Evolutionary conservation across 2,797 vertebrate genomes (phyloP), one percentile per base, ranked within the genome.

Genomic region (Pachyuromys duprasi): DNA sequence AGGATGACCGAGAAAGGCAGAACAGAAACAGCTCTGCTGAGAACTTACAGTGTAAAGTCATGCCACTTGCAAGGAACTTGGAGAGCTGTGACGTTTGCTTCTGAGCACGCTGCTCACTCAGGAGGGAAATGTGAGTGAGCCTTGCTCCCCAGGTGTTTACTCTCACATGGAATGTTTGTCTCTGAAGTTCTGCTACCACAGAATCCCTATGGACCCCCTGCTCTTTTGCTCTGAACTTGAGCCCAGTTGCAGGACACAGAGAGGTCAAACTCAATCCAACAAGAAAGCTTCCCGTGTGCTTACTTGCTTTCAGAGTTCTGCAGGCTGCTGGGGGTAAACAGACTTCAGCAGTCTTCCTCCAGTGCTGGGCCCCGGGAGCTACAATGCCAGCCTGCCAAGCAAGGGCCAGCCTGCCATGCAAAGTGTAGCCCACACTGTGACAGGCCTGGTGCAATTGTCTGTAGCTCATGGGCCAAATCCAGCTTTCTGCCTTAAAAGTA

Each of bases 221-320:
- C 86, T 92, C 84, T 55, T 95, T 94, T 81, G 39, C 83, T 94
- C 72, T 93, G 96, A 93, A 96, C 97, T 93, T 95, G 96, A 97
- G 89, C 28, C n/a, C 18, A 5, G 39, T 49, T 72, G n/a, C 8
- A 72, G 49, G 67, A 57, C 67, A 87, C 2, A 57, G 78, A 80
- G 53, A 57, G 62, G 31, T 39, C 15, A 57, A 31, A 31, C 14
- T 72, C 53, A 87, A 39, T 20, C 14, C 83, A 70, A 36, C 33
- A 55, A 86, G 65, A 53, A 53, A 70, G 55, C 42, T 18, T 55
- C 45, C 67, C 18, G 24, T 24, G 33, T 36, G 22, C 33, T 36
- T 13, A 55, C 22, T 36, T 28, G 49, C 14, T 12, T 55, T 72
- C 22, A 57, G 15, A 72, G 84, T 8, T 72, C 39, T 57, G 7